Evolutionary conservation across 1,140 invertebrate species (phyloP).

Genomic region (Sycobia sp.): DNA sequence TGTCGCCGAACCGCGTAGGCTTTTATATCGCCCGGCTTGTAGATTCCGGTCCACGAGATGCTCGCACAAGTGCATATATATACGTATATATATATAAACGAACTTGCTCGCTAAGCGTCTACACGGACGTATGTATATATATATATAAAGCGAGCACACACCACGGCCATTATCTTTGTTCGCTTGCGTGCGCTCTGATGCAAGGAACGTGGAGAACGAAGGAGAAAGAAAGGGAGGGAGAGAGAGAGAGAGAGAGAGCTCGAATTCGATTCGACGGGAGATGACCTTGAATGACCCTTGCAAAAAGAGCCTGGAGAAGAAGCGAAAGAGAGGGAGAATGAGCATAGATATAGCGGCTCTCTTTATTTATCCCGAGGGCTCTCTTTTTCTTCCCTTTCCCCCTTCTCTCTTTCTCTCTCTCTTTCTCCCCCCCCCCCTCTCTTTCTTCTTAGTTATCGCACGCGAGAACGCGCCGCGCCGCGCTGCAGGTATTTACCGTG

Average conservation of each 20-base stretch:
- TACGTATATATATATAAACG: not conserved
- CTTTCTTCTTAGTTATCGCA: slow-evolving; percentile 35
- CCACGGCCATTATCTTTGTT: too few relatives aligned
- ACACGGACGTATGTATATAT: too few relatives aligned
- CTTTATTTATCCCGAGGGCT: slow-evolving; percentile 5
- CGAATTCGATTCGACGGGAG: too few relatives aligned
- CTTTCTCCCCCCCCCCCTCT: slow-evolving; percentile 8
- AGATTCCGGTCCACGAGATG: not conserved
- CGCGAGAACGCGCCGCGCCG: too few relatives aligned
- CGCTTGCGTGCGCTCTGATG: slow-evolving; percentile 45
- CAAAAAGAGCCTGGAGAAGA: too few relatives aligned
- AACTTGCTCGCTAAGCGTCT: not conserved
- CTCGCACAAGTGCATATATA: too few relatives aligned
- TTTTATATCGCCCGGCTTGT: slow-evolving; percentile 21
- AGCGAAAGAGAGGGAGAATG: not conserved
- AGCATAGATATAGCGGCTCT: slow-evolving; percentile 16
- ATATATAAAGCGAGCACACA: too few relatives aligned
- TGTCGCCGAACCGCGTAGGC: slow-evolving; percentile 32
- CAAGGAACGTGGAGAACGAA: not conserved
- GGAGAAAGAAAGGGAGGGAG: not conserved
- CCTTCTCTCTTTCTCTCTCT: slow-evolving; percentile 1
- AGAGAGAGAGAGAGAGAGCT: not conserved
- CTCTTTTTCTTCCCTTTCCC: not conserved
- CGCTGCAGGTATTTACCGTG: too few relatives aligned
- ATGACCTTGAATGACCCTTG: too few relatives aligned